A percentile compares a stretch with the other conserved stretches of the same genome.
phyloP scores from a whole-genome alignment of 1,140 invertebrate species.

The Matsumurasca onukii region DNA sequence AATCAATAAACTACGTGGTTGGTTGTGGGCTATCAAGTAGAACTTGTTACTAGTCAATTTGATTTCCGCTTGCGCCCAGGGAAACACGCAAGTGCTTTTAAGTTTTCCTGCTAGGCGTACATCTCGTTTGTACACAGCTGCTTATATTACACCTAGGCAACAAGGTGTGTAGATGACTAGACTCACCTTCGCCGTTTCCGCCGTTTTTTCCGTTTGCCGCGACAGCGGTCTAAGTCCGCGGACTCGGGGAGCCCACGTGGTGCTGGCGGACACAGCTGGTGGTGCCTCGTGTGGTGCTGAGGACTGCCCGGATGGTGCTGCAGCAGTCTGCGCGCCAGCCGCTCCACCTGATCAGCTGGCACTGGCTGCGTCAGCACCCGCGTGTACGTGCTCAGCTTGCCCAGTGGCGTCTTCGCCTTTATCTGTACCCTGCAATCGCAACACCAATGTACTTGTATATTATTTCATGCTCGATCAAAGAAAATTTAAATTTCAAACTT shows the following conservation, averaged over 20 bases:
- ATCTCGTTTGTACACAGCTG: too few species aligned
- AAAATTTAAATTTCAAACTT: too few species aligned
- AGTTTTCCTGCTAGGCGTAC: too few species aligned
- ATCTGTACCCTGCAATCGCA: slow-evolving; percentile 66
- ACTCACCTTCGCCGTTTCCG: slow-evolving; percentile 27
- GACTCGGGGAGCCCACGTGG: neutral
- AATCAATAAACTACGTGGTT: too few species aligned
- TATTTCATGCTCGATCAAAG: too few species aligned
- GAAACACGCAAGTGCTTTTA: too few species aligned
- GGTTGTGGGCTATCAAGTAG: too few species aligned
- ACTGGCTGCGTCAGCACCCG: slow-evolving; percentile 65
- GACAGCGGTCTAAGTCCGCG: slow-evolving; percentile 9
- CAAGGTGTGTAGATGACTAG: too few species aligned
- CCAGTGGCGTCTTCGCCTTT: slow-evolving; percentile 62
- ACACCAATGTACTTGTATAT: too few species aligned
- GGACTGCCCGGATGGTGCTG: neutral
- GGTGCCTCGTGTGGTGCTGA: slow-evolving; percentile 31
- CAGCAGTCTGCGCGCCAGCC: slow-evolving; percentile 39
- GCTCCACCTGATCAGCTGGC: slow-evolving; percentile 55
- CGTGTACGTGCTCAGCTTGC: slow-evolving; percentile 69
- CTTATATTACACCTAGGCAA: too few species aligned
- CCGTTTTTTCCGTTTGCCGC: slow-evolving; percentile 16
- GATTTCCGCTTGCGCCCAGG: too few species aligned
- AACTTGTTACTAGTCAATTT: too few species aligned
- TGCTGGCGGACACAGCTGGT: slow-evolving; percentile 34